Conservation (phyloP, 2,888 invertebrate genomes). For the Slavum lentiscoides region DNA sequence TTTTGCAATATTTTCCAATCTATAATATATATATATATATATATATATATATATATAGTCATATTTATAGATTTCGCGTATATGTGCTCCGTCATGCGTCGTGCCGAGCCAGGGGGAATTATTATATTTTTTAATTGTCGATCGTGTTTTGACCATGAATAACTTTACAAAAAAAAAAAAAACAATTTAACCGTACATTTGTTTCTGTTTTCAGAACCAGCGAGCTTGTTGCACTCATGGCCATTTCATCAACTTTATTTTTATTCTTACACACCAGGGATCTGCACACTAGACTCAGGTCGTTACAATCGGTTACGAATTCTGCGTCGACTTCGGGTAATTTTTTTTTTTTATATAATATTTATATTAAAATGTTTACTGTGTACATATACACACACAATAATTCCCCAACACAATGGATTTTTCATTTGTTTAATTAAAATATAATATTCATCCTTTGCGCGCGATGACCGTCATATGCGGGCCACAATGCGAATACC, state of each 20-base stretch:
- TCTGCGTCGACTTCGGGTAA: conserved; percentile 60
- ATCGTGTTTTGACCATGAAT: not conserved
- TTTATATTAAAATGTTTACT: too few relatives aligned
- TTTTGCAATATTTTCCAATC: not conserved
- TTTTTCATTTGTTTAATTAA: not conserved
- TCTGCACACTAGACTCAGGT: conserved; percentile 76
- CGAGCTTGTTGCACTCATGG: conserved; percentile 79
- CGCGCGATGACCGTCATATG: not conserved
- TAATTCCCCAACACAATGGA: too few relatives aligned
- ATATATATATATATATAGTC: too few relatives aligned
- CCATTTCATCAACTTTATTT: conserved; percentile 81
- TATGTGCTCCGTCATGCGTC: conserved; percentile 12
- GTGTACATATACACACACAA: too few relatives aligned
- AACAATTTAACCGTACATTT: not conserved
- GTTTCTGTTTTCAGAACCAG: conserved; percentile 69
- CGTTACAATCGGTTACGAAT: conserved; percentile 70
- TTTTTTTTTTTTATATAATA: conserved; percentile 52
- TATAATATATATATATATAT: too few relatives aligned
- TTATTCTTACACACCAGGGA: conserved; percentile 83
- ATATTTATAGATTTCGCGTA: too few relatives aligned
- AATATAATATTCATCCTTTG: not conserved
- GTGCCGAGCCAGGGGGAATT: not conserved
- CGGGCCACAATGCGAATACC: not conserved
- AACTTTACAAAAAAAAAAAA: not conserved
- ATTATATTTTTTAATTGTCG: not conserved